Conservation (phyloP, 2,113 vertebrate species). For the Paradoxurus hermaphroditus region DNA sequence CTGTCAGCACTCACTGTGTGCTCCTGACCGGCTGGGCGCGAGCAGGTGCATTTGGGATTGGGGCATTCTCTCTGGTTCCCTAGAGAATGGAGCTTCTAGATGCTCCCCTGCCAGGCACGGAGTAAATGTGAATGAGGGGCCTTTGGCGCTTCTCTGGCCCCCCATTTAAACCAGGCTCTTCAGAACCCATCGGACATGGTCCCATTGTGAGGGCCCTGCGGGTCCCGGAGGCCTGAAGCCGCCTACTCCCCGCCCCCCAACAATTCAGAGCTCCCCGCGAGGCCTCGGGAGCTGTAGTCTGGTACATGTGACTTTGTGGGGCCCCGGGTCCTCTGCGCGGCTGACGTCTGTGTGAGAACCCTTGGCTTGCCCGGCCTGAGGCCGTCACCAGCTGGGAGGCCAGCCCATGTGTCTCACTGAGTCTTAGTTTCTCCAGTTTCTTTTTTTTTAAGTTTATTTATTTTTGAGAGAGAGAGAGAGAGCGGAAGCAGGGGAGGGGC, state of each 20-base stretch:
- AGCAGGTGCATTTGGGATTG: not conserved
- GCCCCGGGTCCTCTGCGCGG: not conserved
- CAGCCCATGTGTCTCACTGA: rapidly evolving
- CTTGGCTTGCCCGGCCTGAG: not conserved
- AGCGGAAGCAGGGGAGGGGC: no score
- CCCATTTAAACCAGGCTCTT: not conserved
- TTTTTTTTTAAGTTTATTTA: no score
- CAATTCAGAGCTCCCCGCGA: not conserved
- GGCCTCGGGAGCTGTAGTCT: not conserved
- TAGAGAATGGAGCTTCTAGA: not conserved
- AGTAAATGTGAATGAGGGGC: not conserved
- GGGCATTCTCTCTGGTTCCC: not conserved
- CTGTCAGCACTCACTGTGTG: not conserved
- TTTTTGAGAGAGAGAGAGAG: no score
- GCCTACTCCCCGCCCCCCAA: not conserved
- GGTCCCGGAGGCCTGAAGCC: not conserved
- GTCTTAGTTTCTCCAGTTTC: not conserved
- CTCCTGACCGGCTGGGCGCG: not conserved
- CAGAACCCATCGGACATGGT: no score
- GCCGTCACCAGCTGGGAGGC: not conserved
- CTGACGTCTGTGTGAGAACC: not conserved
- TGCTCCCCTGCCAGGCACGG: not conserved
- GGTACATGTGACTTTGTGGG: not conserved
- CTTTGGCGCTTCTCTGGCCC: not conserved
- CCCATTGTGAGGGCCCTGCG: not conserved